phyloP scores from a whole-genome alignment of 1,140 invertebrate genomes.

The Popillia japonica region DNA sequence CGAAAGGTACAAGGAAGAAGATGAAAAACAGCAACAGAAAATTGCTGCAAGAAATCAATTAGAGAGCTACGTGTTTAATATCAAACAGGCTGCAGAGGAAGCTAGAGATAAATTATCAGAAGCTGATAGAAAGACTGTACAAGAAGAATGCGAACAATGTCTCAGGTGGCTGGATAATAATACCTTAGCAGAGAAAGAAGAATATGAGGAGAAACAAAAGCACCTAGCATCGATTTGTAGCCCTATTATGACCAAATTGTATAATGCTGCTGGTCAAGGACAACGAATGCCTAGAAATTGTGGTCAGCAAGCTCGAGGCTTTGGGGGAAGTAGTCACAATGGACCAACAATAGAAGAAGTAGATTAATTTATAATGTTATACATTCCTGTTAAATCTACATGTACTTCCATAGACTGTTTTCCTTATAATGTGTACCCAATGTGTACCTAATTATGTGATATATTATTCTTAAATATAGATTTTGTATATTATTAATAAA shows the following conservation, averaged over 20 bases:
- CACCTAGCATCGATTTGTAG: not conserved
- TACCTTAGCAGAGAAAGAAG: slow-evolving; percentile 48
- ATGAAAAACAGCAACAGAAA: slow-evolving; percentile 73
- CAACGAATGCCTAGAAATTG: no score
- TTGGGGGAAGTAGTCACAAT: no score
- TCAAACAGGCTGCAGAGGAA: slow-evolving; percentile 2
- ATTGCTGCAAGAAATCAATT: slow-evolving; percentile 68
- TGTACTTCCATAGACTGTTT: no score
- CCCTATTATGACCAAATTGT: not conserved
- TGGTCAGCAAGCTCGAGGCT: no score
- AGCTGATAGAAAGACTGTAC: slow-evolving; percentile 45
- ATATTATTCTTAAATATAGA: no score
- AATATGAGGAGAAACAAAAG: not conserved
- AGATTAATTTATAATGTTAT: no score
- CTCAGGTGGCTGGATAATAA: slow-evolving; percentile 75
- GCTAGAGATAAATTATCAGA: not conserved
- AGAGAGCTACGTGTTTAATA: slow-evolving; percentile 77
- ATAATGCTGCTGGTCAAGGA: slow-evolving; percentile 35
- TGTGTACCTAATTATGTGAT: no score
- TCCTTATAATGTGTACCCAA: no score
- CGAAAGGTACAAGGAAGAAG: slow-evolving; percentile 71
- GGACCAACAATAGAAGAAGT: no score
- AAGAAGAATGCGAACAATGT: slow-evolving; percentile 65
- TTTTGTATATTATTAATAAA: no score
- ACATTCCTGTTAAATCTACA: no score